phyloP scores from a whole-genome alignment of 2,888 invertebrate genomes.

The Steromphala cineraria region DNA sequence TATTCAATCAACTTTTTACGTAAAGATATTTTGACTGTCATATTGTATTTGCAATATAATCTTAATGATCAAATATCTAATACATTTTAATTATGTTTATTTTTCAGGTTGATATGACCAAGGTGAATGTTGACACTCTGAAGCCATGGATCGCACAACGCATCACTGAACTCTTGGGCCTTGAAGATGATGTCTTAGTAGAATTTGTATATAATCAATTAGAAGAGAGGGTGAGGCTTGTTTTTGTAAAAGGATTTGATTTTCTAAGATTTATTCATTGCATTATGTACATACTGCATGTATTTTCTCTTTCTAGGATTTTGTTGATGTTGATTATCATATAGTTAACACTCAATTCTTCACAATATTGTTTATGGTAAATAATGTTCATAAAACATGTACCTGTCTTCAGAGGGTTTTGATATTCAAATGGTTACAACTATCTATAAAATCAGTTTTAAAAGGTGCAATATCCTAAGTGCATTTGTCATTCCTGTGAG shows the following conservation, averaged over 20 bases:
- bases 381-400: too few relatives aligned
- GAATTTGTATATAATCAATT: conserved; percentile 99
- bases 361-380: too few relatives aligned
- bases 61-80: too few relatives aligned
- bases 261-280: background rate
- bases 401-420: too few relatives aligned
- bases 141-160: conserved; percentile 99
- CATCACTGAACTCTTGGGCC: conserved; percentile 95
- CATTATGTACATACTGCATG: background rate
- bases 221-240: conserved; percentile 78
- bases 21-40: too few relatives aligned
- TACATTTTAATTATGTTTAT: background rate
- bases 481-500: too few relatives aligned
- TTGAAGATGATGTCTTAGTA: conserved; percentile 99
- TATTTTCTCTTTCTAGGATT: background rate
- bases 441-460: too few relatives aligned
- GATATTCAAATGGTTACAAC: too few relatives aligned
- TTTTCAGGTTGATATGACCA: conserved; percentile 94
- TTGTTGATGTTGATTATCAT: background rate
- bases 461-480: too few relatives aligned
- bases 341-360: too few relatives aligned
- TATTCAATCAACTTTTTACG: background rate
- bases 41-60: too few relatives aligned
- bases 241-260: background rate
- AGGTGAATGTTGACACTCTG: conserved; percentile 97